phyloP scores from a whole-genome alignment of 2,888 invertebrate species.

The Thymelicus lineola region DNA sequence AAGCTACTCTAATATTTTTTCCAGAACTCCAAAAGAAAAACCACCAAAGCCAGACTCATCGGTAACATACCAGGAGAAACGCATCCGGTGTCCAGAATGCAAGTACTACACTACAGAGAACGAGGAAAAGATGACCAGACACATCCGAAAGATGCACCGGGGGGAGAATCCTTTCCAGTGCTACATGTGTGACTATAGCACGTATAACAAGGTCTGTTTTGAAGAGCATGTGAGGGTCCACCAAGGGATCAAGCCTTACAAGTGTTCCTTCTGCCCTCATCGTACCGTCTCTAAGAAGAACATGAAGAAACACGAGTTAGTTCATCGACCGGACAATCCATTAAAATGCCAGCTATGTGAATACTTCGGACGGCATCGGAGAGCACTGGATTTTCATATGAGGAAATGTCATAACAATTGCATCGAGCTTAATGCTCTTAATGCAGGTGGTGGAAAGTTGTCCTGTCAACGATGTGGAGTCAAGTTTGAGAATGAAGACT shows the following conservation, averaged over 20 bases:
- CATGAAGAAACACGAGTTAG: conserved; percentile 65
- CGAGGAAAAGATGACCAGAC: conserved; percentile 60
- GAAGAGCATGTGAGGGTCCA: conserved; percentile 70
- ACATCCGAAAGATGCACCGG: conserved; percentile 61
- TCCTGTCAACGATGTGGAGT: conserved; percentile 39
- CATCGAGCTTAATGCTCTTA: background rate
- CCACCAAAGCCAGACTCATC: background rate
- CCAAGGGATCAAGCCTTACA: conserved; percentile 72
- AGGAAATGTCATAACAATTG: conserved; percentile 40
- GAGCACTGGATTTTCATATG: conserved; percentile 53
- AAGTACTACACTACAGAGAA: conserved; percentile 54
- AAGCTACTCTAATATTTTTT: no score
- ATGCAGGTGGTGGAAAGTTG: no score
- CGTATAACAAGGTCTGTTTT: conserved; percentile 66
- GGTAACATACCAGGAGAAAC: conserved; percentile 30
- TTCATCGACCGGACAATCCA: conserved; percentile 66
- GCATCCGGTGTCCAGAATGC: conserved; percentile 54
- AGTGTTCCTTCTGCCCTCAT: conserved; percentile 66
- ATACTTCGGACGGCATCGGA: conserved; percentile 58
- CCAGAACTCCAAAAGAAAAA: conserved; percentile 1
- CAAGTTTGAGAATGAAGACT: conserved; percentile 35
- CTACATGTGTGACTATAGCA: conserved; percentile 71
- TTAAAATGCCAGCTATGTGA: conserved; percentile 59
- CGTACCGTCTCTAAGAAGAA: conserved; percentile 71
- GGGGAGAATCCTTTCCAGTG: conserved; percentile 72